Evolutionary conservation across 2,113 vertebrate species (phyloP).

Genomic region (Aleadryas rufinucha): DNA sequence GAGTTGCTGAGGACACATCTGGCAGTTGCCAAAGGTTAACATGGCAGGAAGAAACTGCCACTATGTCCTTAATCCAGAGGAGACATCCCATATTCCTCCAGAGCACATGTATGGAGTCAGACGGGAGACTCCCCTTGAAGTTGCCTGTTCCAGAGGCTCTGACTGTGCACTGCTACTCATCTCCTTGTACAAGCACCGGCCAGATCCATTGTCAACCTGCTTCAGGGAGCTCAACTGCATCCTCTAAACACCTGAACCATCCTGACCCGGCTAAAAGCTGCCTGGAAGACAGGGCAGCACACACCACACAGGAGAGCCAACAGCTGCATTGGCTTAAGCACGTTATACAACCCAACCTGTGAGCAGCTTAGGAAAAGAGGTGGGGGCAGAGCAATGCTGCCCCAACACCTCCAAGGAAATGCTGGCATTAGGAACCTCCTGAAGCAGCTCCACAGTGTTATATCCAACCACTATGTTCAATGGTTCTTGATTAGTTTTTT

Average conservation of each 20-base stretch:
- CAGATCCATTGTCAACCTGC: not conserved
- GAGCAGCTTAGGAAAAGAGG: not conserved
- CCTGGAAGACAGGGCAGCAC: not conserved
- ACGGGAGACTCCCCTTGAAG: not conserved
- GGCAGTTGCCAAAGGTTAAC: not conserved
- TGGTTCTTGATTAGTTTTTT: not conserved
- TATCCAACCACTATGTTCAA: not conserved
- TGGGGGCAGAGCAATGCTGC: not conserved
- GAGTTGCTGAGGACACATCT: rapidly evolving
- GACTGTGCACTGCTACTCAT: not conserved
- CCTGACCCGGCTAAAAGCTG: not conserved
- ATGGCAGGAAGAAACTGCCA: not conserved
- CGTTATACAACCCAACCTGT: not conserved
- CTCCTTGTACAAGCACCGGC: rapidly evolving
- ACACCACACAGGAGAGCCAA: not conserved
- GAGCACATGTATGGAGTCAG: not conserved
- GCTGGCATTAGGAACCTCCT: not conserved
- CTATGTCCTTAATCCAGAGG: not conserved
- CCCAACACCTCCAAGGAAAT: not conserved
- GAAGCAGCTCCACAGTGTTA: not conserved
- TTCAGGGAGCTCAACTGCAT: not conserved
- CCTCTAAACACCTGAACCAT: not conserved
- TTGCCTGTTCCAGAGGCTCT: not conserved
- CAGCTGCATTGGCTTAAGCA: not conserved
- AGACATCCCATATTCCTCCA: not conserved